Conservation (phyloP, 2,113 vertebrate species). For the Cardinalis cardinalis region DNA sequence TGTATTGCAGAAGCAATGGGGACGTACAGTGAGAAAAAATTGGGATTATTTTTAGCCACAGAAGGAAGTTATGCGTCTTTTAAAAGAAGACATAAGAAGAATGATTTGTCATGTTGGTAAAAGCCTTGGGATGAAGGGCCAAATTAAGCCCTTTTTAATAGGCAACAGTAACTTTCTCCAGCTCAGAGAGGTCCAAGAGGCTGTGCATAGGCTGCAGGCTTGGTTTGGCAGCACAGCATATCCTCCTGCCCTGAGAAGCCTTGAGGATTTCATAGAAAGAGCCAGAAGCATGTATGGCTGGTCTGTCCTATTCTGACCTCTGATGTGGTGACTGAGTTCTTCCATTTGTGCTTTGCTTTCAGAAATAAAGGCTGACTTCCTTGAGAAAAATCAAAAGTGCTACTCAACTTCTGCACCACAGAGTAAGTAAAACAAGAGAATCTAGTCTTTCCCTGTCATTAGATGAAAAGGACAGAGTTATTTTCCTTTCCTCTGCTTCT, state of each 20-base stretch:
- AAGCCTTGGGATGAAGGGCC: background rate
- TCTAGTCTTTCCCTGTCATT: background rate
- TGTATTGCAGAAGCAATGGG: background rate
- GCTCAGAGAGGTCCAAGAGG: background rate
- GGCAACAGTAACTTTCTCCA: background rate
- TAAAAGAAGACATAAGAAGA: background rate
- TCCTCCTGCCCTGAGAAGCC: background rate
- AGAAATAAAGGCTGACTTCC: constrained; percentile 24
- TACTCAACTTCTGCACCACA: background rate
- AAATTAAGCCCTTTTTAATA: background rate
- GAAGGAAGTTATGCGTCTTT: background rate
- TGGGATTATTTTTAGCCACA: background rate
- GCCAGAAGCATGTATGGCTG: background rate
- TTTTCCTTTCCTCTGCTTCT: background rate
- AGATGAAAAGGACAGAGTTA: background rate
- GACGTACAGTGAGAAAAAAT: background rate
- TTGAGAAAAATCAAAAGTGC: background rate
- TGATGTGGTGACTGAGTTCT: background rate
- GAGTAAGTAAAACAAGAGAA: background rate
- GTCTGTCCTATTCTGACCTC: background rate
- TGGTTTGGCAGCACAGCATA: background rate
- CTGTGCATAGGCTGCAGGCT: rapidly evolving
- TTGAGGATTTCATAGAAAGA: background rate
- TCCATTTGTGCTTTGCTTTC: constrained; percentile 1
- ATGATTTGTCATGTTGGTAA: background rate